phyloP scores from a whole-genome alignment of 2,888 invertebrate species.

The Apantesis nais region DNA sequence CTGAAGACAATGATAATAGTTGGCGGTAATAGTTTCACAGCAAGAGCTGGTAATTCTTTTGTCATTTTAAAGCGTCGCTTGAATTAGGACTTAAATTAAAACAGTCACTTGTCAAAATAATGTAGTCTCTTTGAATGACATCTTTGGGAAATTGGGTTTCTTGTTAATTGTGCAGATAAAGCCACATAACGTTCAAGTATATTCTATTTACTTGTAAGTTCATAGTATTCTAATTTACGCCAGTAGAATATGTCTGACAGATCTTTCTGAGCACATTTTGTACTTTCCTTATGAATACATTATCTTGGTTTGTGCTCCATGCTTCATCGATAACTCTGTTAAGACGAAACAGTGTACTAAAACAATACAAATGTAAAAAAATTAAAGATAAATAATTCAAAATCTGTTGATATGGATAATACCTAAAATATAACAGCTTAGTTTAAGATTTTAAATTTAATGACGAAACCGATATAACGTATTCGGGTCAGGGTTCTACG shows the following conservation, averaged over 20 bases:
- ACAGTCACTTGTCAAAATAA: constrained; percentile 2
- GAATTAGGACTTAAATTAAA: not conserved
- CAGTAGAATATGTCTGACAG: not conserved
- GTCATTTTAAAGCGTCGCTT: not conserved
- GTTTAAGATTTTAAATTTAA: not conserved
- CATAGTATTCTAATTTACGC: not conserved
- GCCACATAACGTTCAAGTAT: not conserved
- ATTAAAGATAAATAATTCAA: not conserved
- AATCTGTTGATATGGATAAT: constrained; percentile 3
- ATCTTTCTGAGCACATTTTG: too few relatives aligned
- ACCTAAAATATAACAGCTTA: not conserved
- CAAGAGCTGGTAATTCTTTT: not conserved
- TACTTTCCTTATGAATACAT: too few relatives aligned
- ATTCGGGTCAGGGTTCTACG: constrained; percentile 30
- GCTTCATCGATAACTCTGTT: too few relatives aligned
- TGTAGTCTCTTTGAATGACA: constrained; percentile 5
- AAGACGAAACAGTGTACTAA: too few relatives aligned
- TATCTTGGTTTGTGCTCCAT: too few relatives aligned
- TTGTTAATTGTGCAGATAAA: not conserved
- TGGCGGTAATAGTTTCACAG: too few relatives aligned
- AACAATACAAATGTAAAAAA: not conserved
- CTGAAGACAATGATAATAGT: not conserved
- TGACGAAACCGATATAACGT: not conserved
- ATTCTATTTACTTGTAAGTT: not conserved
- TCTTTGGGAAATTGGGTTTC: constrained; percentile 8